Percentiles rank a stretch among this genome's conserved stretches.
These are phyloP conservation scores for Schlechtendalia chinensis DNA, from an alignment of 1,140 invertebrate genomes.

Conservation along the genomic window DNA sequence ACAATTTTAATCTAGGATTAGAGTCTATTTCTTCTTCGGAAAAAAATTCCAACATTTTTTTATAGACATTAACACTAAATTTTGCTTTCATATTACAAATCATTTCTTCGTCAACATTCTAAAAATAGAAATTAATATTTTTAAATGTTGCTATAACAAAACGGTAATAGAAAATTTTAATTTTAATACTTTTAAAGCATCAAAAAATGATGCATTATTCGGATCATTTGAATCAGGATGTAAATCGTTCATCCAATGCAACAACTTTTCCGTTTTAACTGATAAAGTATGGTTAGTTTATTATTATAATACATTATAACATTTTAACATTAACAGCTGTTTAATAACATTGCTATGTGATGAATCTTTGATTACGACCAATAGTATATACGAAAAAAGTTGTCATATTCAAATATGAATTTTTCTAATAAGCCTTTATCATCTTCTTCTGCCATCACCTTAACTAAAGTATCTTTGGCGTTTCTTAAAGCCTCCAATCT, in stretches of 20 bases:
- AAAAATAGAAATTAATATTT: background rate
- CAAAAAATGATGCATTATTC: conserved; percentile 60
- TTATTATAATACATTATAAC: background rate
- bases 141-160: background rate
- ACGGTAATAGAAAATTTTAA: background rate
- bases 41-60: conserved; percentile 62
- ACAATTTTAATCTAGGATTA: conserved; percentile 64
- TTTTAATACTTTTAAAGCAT: conserved; percentile 55
- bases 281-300: background rate
- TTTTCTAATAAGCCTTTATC: conserved; percentile 40
- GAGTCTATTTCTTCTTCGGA: conserved; percentile 61
- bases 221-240: conserved; percentile 67
- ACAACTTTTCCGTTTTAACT: conserved; percentile 58
- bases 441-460: conserved; percentile 42
- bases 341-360: background rate
- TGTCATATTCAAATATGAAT: too few species aligned
- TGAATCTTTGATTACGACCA: conserved; percentile 41
- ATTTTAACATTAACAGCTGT: background rate
- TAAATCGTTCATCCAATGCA: conserved; percentile 60
- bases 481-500: conserved; percentile 53
- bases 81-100: conserved; percentile 16
- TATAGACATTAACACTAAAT: conserved; percentile 55
- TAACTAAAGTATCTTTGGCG: conserved; percentile 52
- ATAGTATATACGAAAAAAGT: too few species aligned
- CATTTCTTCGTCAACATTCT: conserved; percentile 30